Evolutionary conservation across 1,140 invertebrate genomes (phyloP).

Genomic region (Euwallacea fornicatus): DNA sequence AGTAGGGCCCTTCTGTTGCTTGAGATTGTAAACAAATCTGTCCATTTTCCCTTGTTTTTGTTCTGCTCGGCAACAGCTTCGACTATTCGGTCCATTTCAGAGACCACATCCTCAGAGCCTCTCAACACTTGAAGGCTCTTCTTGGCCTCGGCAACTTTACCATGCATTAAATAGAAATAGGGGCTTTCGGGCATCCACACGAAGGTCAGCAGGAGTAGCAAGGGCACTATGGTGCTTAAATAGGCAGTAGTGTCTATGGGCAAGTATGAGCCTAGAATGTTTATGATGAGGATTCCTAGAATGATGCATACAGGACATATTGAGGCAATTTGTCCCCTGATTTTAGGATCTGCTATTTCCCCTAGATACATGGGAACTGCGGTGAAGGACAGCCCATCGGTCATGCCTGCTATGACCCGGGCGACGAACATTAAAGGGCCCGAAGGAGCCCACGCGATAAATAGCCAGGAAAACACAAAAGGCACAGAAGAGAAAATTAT

Average conservation of each 20-base stretch:
- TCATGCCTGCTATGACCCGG: constrained; percentile 62
- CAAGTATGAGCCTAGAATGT: constrained; percentile 64
- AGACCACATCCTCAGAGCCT: constrained; percentile 38
- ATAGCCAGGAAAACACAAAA: constrained; percentile 66
- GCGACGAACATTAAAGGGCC: constrained; percentile 49
- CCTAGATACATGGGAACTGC: constrained; percentile 66
- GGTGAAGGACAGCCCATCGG: constrained; percentile 66
- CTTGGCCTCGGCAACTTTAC: constrained; percentile 62
- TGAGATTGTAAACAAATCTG: constrained; percentile 59
- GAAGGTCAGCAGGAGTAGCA: constrained; percentile 64
- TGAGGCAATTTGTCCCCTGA: constrained; percentile 61
- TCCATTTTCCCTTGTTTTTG: constrained; percentile 57
- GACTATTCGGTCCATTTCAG: constrained; percentile 62
- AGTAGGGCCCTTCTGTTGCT: constrained; percentile 67
- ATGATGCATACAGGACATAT: constrained; percentile 48
- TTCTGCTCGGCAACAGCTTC: constrained; percentile 61
- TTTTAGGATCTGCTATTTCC: constrained; percentile 66
- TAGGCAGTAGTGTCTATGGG: constrained; percentile 60
- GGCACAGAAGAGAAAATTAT: constrained; percentile 60
- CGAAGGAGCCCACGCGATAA: constrained; percentile 59
- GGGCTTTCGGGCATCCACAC: constrained; percentile 52
- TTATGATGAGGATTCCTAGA: constrained; percentile 68
- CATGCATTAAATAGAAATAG: constrained; percentile 65
- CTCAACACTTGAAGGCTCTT: constrained; percentile 54
- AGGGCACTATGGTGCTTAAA: constrained; percentile 60